phyloP scores from a whole-genome alignment of 2,113 vertebrate species.

The Chaetorhynchus papuensis region DNA sequence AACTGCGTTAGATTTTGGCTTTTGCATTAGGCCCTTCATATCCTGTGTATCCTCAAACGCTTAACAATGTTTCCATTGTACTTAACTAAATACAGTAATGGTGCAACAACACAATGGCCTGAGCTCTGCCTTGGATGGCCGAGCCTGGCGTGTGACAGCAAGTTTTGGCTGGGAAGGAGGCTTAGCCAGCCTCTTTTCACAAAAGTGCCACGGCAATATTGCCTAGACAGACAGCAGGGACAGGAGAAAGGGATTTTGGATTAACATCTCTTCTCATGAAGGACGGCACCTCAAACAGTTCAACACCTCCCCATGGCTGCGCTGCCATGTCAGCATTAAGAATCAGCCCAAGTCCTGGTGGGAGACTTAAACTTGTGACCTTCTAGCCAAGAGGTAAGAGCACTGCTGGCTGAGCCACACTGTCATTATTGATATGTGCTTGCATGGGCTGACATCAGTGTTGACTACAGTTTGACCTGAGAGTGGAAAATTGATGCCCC shows the following conservation, averaged over 20 bases:
- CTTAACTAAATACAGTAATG: conserved; percentile 55
- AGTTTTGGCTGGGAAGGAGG: neutral
- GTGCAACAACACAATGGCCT: conserved; percentile 35
- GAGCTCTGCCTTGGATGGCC: neutral
- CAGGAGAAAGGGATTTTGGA: conserved; percentile 44
- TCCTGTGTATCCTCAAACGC: conserved; percentile 8
- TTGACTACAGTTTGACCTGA: conserved; percentile 47
- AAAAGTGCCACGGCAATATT: neutral
- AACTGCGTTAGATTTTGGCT: conserved; percentile 20
- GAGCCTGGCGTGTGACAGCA: neutral
- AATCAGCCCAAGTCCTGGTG: conserved; percentile 34
- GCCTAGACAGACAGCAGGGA: conserved; percentile 30
- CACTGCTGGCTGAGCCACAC: neutral
- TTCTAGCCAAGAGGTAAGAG: conserved; percentile 41
- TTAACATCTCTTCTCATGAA: conserved; percentile 53
- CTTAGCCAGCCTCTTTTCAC: conserved; percentile 1
- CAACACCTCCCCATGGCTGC: neutral
- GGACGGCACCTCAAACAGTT: conserved; percentile 12
- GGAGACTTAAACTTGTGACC: conserved; percentile 54
- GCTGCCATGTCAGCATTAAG: neutral
- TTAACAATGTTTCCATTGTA: conserved; percentile 41
- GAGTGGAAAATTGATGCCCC: conserved; percentile 38
- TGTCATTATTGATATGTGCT: conserved; percentile 24
- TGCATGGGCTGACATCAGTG: neutral
- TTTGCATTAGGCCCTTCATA: conserved; percentile 2